Base-by-base conservation (phyloP, 2,888 invertebrate genomes). In the Cosmia pyralina region DNA sequence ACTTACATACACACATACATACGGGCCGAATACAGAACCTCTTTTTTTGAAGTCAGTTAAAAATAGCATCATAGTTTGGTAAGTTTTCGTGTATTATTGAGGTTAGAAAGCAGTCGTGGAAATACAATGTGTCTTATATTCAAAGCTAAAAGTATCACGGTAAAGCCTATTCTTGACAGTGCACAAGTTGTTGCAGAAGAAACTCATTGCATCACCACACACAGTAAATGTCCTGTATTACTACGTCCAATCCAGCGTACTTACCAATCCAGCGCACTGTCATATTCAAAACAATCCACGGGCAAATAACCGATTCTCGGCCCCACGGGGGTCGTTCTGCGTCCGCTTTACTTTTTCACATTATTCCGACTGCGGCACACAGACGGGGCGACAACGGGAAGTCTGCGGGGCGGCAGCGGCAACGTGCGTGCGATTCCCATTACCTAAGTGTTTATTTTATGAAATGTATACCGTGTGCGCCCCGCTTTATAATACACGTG, bases 231-330 rank as follows among this genome's bases (percentile, higher is more conserved):
- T 22, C 57, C 48, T 68, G 38, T 19, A n/a, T 15, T 17, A 55
- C 28, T 74, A 48, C 46, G 44, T 74, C 77, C n/a, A 62, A 84
- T 87, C 88, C 87, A 86, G 82, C 78, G 73, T 85, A 48, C 82
- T 89, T 84, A 85, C 83, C 79, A 90, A 87, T 90, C 91, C 88
- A 86, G 82, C 75, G 69, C 70, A 70, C 75, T 72, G 86, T 82
- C 89, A 90, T 94, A 94, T 95, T 95, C 95, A 94, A 94, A 95
- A 95, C 95, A 94, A 94, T 95, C 94, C 93, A 93, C 92, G 88
- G 90, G 92, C 93, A 94, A 93, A 94, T 94, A 94, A 94, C 95
- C 94, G 95, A 95, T 94, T 93, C 93, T 83, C 73, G 83, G 88
- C 90, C 96, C 93, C 96, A 34, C 19, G 96, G 94, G 96, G 79